Evolutionary conservation across 2,113 vertebrate genomes (phyloP).

Genomic region (Ptilonorhynchus violaceus): DNA sequence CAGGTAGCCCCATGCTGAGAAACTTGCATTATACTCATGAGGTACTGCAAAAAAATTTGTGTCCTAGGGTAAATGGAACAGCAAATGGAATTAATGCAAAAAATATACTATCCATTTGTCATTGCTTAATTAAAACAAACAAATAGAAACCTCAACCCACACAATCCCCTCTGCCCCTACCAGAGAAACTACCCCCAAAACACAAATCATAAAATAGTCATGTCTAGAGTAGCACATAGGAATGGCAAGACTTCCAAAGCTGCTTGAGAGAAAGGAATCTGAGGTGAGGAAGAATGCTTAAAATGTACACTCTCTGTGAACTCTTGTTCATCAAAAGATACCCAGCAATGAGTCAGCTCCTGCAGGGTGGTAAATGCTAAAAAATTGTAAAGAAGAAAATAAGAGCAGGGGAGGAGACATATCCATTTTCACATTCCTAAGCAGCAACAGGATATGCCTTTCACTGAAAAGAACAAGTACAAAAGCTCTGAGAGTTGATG

Average conservation of each 20-base stretch:
- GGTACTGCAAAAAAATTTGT: background rate
- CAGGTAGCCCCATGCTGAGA: background rate
- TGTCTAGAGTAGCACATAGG: background rate
- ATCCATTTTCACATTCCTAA: background rate
- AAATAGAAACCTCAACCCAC: background rate
- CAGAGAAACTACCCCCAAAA: background rate
- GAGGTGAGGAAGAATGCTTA: background rate
- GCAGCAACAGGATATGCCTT: background rate
- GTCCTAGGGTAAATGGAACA: background rate
- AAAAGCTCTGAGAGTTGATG: background rate
- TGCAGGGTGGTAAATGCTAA: background rate
- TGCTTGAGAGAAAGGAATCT: background rate
- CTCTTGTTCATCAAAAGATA: background rate
- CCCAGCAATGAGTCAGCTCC: background rate
- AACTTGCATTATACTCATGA: background rate
- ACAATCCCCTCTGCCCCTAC: fast-evolving
- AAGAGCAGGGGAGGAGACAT: background rate
- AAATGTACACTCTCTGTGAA: background rate
- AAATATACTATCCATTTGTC: background rate
- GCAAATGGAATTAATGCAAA: background rate
- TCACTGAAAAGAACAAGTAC: background rate
- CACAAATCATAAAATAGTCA: background rate
- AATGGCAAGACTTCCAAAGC: background rate
- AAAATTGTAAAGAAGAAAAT: background rate
- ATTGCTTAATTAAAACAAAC: background rate